Evolutionary conservation across 2,888 invertebrate species (phyloP).

Genomic region (Tetragnatha montana): DNA sequence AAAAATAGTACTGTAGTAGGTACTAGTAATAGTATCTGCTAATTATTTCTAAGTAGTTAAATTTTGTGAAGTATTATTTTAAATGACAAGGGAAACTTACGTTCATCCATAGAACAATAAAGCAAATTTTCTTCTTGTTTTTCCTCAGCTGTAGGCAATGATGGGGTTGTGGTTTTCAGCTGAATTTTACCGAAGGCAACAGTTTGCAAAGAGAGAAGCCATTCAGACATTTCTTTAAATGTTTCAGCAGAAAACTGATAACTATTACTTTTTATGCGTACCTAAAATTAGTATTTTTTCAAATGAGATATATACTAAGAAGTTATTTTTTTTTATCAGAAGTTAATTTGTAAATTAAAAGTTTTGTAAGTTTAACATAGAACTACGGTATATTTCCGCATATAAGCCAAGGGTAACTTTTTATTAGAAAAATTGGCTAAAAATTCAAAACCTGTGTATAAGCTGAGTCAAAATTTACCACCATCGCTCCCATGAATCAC

Average conservation of each 20-base stretch:
- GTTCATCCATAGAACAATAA: constrained; percentile 73
- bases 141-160: constrained; percentile 41
- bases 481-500: no score
- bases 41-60: no score
- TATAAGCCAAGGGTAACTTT: no score
- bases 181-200: constrained; percentile 59
- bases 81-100: constrained; percentile 64
- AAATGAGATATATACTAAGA: neutral
- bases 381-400: no score
- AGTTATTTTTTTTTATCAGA: neutral
- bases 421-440: no score
- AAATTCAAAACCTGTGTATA: no score
- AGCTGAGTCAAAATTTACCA: no score
- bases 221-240: constrained; percentile 84
- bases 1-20: no score
- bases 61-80: no score
- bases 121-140: constrained; percentile 73
- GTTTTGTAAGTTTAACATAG: no score
- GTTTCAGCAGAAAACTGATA: constrained; percentile 82
- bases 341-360: no score
- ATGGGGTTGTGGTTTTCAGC: neutral
- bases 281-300: constrained; percentile 75
- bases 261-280: constrained; percentile 84
- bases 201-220: constrained; percentile 79
- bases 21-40: no score